Percentiles rank a stretch among this genome's conserved stretches.
These are phyloP conservation scores for Apogon talboti DNA, from an alignment of 2,797 vertebrate genomes.

Conservation along the genomic window DNA sequence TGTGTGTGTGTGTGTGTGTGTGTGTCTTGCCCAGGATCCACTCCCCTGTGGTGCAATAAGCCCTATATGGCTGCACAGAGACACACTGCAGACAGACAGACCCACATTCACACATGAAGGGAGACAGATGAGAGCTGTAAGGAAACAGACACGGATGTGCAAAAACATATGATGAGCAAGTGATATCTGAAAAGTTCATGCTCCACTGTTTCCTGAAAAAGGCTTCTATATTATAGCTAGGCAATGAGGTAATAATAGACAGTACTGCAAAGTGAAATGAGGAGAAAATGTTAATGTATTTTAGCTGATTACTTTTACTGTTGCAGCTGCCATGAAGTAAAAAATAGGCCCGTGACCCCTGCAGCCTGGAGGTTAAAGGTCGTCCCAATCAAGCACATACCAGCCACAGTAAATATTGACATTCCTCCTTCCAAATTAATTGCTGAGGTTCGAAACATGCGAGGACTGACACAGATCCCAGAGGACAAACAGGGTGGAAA, in stretches of 20 bases:
- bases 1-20: too few relatives aligned
- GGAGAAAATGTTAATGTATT: slow-evolving; percentile 22
- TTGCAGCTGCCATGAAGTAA: slow-evolving; percentile 16
- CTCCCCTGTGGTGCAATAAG: slow-evolving; percentile 40
- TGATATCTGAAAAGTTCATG: slow-evolving; percentile 5
- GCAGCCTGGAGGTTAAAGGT: slow-evolving; percentile 51
- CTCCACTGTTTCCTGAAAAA: slow-evolving; percentile 1
- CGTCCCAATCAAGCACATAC: slow-evolving; percentile 42
- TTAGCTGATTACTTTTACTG: slow-evolving; percentile 13
- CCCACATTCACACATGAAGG: neutral
- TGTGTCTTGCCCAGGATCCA: slow-evolving; percentile 22
- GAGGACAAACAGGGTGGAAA: slow-evolving; percentile 50
- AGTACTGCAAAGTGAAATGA: slow-evolving; percentile 1
- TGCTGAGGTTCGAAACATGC: slow-evolving; percentile 25
- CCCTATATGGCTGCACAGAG: slow-evolving; percentile 57
- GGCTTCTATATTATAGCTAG: neutral
- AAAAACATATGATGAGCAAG: slow-evolving; percentile 10
- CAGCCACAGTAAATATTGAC: slow-evolving; percentile 65
- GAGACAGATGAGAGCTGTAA: slow-evolving; percentile 4
- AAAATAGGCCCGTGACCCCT: slow-evolving; percentile 5
- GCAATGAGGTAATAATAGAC: too few relatives aligned
- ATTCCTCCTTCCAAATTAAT: slow-evolving; percentile 64
- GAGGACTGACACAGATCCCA: slow-evolving; percentile 45
- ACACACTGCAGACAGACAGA: slow-evolving; percentile 33
- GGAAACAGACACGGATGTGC: slow-evolving; percentile 17